These are phyloP conservation scores for Saccostrea cuccullata DNA, from an alignment of 1,140 invertebrate species.

Conservation along the genomic window DNA sequence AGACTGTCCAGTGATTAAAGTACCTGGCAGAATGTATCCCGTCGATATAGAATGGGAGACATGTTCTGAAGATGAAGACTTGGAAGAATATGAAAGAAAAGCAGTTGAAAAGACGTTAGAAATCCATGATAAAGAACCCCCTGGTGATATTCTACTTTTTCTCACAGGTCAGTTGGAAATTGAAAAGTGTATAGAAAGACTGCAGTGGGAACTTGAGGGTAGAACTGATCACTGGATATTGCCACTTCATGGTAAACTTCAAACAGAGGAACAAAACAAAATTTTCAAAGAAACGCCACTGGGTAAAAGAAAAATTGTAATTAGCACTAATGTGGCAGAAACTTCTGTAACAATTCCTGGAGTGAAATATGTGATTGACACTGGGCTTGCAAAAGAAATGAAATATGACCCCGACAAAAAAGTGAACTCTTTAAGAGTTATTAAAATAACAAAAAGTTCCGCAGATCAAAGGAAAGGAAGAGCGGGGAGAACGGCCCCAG, in stretches of 20 bases:
- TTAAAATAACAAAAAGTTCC: constrained; percentile 68
- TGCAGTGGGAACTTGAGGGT: constrained; percentile 46
- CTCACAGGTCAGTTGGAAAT: constrained; percentile 83
- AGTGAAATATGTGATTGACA: constrained; percentile 75
- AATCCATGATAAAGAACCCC: constrained; percentile 93
- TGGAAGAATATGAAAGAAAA: constrained; percentile 93
- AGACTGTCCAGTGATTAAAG: constrained; percentile 96
- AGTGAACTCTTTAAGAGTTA: constrained; percentile 66
- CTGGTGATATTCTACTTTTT: constrained; percentile 97
- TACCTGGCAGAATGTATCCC: constrained; percentile 90
- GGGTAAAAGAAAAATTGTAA: constrained; percentile 73
- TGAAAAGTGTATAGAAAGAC: constrained; percentile 67
- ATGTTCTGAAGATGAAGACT: constrained; percentile 91
- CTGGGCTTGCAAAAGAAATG: constrained; percentile 74
- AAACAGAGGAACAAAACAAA: constrained; percentile 94
- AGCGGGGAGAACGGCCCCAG: constrained; percentile 71
- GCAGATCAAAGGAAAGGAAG: constrained; percentile 76
- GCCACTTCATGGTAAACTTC: constrained; percentile 96
- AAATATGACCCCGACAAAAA: constrained; percentile 71
- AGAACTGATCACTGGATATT: constrained; percentile 63
- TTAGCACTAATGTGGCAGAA: constrained; percentile 78
- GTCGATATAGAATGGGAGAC: constrained; percentile 94
- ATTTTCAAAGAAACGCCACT: constrained; percentile 67
- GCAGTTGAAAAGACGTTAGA: constrained; percentile 97
- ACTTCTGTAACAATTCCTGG: constrained; percentile 78